A percentile compares a stretch with the other conserved stretches of the same genome.
These are phyloP conservation scores for Apaloderma vittatum DNA, from an alignment of 2,113 vertebrate species.

Conservation along the genomic window DNA sequence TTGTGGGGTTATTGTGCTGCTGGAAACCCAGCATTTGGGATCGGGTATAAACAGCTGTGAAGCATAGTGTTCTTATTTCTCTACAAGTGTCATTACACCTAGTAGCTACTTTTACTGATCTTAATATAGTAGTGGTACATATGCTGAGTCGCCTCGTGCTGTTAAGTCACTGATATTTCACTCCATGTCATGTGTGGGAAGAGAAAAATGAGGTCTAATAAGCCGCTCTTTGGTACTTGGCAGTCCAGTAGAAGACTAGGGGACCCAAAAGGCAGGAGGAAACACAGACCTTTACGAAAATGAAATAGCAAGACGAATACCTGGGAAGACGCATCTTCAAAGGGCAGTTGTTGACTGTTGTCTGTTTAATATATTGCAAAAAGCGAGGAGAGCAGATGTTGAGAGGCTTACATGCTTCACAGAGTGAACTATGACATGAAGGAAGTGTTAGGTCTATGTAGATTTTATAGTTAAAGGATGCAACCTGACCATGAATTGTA, in stretches of 20 bases:
- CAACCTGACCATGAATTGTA: not conserved
- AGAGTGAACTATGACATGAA: not conserved
- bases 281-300: not conserved
- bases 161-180: not conserved
- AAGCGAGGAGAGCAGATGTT: not conserved
- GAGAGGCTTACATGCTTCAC: accelerated
- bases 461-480: not conserved
- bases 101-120: not conserved
- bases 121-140: not conserved
- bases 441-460: accelerated
- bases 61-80: not conserved
- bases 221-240: not conserved
- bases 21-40: not conserved
- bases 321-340: not conserved
- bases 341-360: not conserved
- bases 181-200: not conserved
- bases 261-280: not conserved
- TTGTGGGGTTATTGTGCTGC: not conserved
- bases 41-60: not conserved
- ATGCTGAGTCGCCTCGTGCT: not conserved
- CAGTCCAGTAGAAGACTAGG: not conserved
- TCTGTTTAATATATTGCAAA: not conserved
- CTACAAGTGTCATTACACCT: not conserved
- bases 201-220: not conserved
- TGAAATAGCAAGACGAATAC: not conserved